A percentile compares a stretch with the other conserved stretches of the same genome.
phyloP scores from a whole-genome alignment of 2,113 vertebrate genomes.

The Desmodus rotundus region DNA sequence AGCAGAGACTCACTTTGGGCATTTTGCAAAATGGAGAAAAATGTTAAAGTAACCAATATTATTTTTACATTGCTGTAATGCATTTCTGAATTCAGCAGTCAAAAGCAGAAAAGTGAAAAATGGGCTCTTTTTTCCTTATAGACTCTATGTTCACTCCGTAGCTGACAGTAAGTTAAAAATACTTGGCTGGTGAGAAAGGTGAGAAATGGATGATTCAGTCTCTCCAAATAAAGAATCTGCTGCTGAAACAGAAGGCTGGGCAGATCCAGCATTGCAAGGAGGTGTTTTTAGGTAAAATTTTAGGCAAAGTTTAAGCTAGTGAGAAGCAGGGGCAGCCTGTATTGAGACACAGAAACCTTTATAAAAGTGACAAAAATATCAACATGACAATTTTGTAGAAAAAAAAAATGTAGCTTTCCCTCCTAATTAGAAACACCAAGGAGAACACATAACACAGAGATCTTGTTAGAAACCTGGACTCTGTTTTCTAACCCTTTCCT shows the following conservation, averaged over 20 bases:
- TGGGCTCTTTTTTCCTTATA: slow-evolving; percentile 17
- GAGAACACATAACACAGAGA: not conserved
- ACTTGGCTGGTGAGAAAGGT: slow-evolving; percentile 64
- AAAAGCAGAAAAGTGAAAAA: slow-evolving; percentile 32
- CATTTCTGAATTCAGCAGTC: slow-evolving; percentile 13
- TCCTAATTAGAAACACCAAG: not conserved
- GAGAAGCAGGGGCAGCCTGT: not conserved
- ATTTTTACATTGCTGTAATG: not conserved
- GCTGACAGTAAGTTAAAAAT: slow-evolving; percentile 69
- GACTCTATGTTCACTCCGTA: slow-evolving; percentile 19
- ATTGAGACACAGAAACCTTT: not conserved
- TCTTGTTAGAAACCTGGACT: not conserved
- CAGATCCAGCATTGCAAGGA: not conserved
- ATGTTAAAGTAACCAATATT: not conserved
- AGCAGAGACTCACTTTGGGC: not conserved
- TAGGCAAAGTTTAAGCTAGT: not conserved
- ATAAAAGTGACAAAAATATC: slow-evolving; percentile 6
- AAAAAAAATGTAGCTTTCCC: not conserved
- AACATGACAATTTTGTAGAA: slow-evolving; percentile 11
- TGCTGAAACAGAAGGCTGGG: slow-evolving; percentile 20
- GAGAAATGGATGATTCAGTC: slow-evolving; percentile 71
- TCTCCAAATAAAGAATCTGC: slow-evolving; percentile 59
- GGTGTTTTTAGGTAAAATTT: not conserved
- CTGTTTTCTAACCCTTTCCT: not conserved
- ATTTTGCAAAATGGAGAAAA: slow-evolving; percentile 1